Evolutionary conservation across 1,140 invertebrate genomes (phyloP).

Genomic region (Drosophila rufa): DNA sequence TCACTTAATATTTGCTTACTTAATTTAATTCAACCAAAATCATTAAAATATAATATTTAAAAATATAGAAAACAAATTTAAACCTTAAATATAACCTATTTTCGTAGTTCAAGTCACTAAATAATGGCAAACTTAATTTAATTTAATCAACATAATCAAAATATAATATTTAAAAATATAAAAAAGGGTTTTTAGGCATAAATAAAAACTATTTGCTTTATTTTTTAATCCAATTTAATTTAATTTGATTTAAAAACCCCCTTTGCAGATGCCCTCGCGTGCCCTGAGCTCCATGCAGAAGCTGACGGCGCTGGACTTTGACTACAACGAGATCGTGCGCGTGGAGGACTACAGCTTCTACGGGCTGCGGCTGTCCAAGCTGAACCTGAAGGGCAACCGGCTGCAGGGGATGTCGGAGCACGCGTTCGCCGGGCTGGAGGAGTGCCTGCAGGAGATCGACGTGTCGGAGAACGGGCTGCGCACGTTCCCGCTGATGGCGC

Average conservation of each 20-base stretch:
- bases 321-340: constrained; percentile 93
- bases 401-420: constrained; percentile 92
- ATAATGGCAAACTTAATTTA: no score
- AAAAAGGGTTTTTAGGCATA: no score
- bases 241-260: neutral
- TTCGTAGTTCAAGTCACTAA: no score
- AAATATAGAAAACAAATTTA: no score
- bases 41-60: no score
- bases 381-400: constrained; percentile 94
- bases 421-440: constrained; percentile 93
- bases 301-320: constrained; percentile 92
- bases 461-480: constrained; percentile 94
- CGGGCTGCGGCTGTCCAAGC: constrained; percentile 91
- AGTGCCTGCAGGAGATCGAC: constrained; percentile 92
- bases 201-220: no score
- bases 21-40: no score
- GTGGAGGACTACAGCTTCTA: constrained; percentile 95
- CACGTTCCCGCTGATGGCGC: constrained; percentile 91
- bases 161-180: no score
- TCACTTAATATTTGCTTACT: no score
- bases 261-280: constrained; percentile 90
- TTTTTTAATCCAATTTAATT: neutral
- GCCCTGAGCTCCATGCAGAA: constrained; percentile 90
- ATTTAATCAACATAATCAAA: no score
- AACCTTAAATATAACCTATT: no score